These are phyloP conservation scores for Agelastica alni DNA, from an alignment of 2,888 invertebrate species.

Conservation along the genomic window DNA sequence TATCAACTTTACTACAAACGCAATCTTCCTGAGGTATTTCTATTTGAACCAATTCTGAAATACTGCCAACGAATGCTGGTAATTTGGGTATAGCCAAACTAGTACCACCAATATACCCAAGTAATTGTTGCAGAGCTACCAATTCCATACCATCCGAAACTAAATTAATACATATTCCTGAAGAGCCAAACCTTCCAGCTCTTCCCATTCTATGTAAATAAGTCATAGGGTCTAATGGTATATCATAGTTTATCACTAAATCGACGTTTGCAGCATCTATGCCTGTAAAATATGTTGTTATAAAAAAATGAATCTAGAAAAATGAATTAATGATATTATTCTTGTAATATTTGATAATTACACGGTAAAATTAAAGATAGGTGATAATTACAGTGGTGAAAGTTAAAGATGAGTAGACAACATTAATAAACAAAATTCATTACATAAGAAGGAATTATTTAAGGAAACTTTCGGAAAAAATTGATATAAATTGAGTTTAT, in stretches of 20 bases:
- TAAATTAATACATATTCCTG: slow-evolving; percentile 79
- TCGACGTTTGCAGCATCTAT: slow-evolving; percentile 94
- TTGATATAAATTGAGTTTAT: too few relatives aligned
- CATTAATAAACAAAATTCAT: too few relatives aligned
- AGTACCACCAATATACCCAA: slow-evolving; percentile 62
- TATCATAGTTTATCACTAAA: slow-evolving; percentile 89
- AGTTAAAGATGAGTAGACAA: too few relatives aligned
- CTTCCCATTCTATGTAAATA: slow-evolving; percentile 95
- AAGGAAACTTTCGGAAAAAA: too few relatives aligned
- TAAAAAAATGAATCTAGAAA: too few relatives aligned
- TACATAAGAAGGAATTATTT: too few relatives aligned
- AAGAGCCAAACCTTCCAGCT: slow-evolving; percentile 90
- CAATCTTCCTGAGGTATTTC: slow-evolving; percentile 43
- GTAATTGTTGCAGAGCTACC: slow-evolving; percentile 61
- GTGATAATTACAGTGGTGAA: too few relatives aligned
- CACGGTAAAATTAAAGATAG: too few relatives aligned
- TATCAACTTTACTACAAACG: slow-evolving; percentile 40
- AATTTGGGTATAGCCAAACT: slow-evolving; percentile 60
- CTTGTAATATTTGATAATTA: too few relatives aligned
- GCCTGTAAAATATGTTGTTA: slow-evolving; percentile 6
- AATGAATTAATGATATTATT: too few relatives aligned
- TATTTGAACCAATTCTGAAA: slow-evolving; percentile 46
- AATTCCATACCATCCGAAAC: slow-evolving; percentile 69
- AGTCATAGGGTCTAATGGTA: slow-evolving; percentile 77
- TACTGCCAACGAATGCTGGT: slow-evolving; percentile 48